A percentile compares a stretch with the other conserved stretches of the same genome.
Conservation (phyloP, 2,888 invertebrate species). For the Balanococcus diminutus region DNA sequence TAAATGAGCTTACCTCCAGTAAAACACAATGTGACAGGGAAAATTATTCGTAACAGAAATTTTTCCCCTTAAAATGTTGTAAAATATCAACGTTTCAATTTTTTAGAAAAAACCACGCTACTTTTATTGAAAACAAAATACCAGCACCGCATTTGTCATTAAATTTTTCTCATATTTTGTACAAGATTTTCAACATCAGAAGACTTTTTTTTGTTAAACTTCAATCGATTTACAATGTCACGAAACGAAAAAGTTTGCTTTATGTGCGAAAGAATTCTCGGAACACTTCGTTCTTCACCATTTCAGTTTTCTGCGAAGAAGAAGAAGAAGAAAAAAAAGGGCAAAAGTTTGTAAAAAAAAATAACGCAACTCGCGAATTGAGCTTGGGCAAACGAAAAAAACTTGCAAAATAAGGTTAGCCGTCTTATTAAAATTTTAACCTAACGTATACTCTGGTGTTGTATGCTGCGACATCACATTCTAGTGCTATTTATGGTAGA, state of each 20-base stretch:
- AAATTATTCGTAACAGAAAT: too few species aligned
- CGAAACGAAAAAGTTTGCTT: not conserved
- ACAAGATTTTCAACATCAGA: not conserved
- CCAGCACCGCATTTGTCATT: not conserved
- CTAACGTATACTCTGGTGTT: not conserved
- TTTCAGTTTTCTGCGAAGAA: not conserved
- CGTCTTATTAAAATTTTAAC: constrained; percentile 36
- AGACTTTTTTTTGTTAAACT: not conserved
- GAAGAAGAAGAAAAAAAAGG: not conserved
- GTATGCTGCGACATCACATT: not conserved
- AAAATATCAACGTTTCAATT: not conserved
- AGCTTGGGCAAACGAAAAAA: constrained; percentile 20
- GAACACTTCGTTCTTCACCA: not conserved
- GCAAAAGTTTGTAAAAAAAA: not conserved
- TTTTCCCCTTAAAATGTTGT: too few species aligned
- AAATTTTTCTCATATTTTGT: not conserved
- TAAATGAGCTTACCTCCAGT: too few species aligned
- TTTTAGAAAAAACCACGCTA: not conserved
- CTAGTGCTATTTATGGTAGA: not conserved
- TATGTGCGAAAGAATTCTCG: not conserved
- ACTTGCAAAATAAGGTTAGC: constrained; percentile 30
- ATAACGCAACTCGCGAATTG: not conserved
- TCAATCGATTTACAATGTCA: not conserved
- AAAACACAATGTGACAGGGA: too few species aligned
- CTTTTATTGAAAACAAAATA: not conserved